Evolutionary conservation across 2,797 vertebrate species (phyloP), one percentile per base, ranked within the genome.

Genomic region (Pipistrellus nathusii): DNA sequence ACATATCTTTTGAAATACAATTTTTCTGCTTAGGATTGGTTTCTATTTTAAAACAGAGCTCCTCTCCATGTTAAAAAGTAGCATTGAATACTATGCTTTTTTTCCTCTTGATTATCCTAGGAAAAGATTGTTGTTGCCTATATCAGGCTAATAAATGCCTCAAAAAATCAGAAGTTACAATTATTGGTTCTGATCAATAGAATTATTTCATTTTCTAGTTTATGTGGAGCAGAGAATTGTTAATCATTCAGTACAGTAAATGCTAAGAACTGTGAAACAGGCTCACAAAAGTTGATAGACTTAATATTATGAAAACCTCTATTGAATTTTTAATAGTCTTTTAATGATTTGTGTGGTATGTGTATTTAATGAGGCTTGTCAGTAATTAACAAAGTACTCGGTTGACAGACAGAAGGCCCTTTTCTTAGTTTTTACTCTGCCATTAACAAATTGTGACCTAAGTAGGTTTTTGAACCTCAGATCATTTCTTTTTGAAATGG

Each of bases 161-260:
- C 32, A 48, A 57, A 94, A 90, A 84, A 83, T 83, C 48, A 46
- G 85, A 86, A 66, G 87, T 4, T 81, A 88, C 27, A 76, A 20
- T 93, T 90, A 59, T 44, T 82, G 80, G 0, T 91, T 91, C 17
- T 90, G 5, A 81, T 75, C 62, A 93, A 62, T 88, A 88, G 85
- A 94, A 95, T 85, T 91, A 64, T 73, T 23, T 53, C 38, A 30
- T 27, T 97, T 76, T 76, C 64, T 96, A 69, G 75, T 95, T 96
- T 88, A 85, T 59, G 6, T 90, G 66, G 55, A 92, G 25, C 32
- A 94, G 51, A 92, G 97, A 75, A n/a, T 88, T 94, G 17, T 77
- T 95, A 38, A 83, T 95, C 91, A 53, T 78, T 82, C 32, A 27
- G 48, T 90, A 41, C n/a, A 59, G n/a, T 92, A 57, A 95, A 68